Evolutionary conservation across 2,113 vertebrate genomes (phyloP).

Genomic region (Pteronura brasiliensis): DNA sequence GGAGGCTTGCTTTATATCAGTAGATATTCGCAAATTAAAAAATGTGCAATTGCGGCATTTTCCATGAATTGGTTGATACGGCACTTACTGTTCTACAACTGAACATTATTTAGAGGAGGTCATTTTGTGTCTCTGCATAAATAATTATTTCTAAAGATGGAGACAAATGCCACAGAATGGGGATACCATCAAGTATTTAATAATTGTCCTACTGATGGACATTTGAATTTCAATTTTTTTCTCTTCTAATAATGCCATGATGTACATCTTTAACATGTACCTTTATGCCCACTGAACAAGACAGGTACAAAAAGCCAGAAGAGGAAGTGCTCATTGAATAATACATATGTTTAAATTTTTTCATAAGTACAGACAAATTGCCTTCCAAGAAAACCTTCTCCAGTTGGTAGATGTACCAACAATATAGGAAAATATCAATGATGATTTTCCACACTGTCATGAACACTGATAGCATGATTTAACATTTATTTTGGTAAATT

Average conservation of each 20-base stretch:
- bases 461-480: background rate
- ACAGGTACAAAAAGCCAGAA: background rate
- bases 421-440: background rate
- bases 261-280: background rate
- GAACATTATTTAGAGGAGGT: background rate
- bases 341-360: background rate
- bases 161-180: too few relatives aligned
- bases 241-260: background rate
- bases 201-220: background rate
- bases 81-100: background rate
- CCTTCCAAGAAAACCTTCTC: background rate
- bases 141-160: background rate
- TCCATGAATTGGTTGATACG: background rate
- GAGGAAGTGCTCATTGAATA: background rate
- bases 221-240: background rate
- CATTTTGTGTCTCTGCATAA: background rate
- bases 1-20: background rate
- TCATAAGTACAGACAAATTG: background rate
- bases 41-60: background rate
- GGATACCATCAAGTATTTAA: background rate
- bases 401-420: background rate
- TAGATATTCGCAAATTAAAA: background rate
- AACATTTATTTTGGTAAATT: background rate
- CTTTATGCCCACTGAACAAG: background rate
- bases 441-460: background rate